Evolutionary conservation across 1,140 invertebrate species (phyloP).

Genomic region (Anoplolepis gracilipes): DNA sequence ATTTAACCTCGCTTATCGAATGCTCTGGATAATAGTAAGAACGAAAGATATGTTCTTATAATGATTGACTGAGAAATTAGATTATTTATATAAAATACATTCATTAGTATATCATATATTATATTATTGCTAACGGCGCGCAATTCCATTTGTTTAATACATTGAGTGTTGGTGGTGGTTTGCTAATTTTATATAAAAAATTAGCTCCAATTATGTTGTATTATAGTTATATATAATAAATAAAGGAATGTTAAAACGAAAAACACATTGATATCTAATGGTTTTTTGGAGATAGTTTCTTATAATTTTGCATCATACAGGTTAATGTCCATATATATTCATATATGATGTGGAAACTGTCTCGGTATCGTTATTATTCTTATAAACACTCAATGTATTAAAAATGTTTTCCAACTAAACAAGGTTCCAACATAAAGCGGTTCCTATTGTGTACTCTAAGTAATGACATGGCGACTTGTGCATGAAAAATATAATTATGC

Average conservation of each 20-base stretch:
- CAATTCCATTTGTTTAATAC: slow-evolving; percentile 58
- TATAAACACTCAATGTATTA: slow-evolving; percentile 19
- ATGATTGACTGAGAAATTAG: slow-evolving; percentile 66
- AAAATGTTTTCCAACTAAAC: slow-evolving; percentile 3
- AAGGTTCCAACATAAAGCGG: background rate
- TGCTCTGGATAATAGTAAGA: slow-evolving; percentile 45
- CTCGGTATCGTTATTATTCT: background rate
- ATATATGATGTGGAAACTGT: background rate
- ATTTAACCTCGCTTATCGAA: slow-evolving; percentile 20
- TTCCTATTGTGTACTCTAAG: slow-evolving; percentile 11
- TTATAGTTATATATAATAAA: slow-evolving; percentile 32
- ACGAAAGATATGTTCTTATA: slow-evolving; percentile 46
- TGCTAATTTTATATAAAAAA: background rate
- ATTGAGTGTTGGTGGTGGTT: slow-evolving; percentile 23
- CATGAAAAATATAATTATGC: background rate
- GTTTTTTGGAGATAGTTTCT: background rate
- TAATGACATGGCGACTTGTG: background rate
- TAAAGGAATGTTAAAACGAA: slow-evolving; percentile 30
- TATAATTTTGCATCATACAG: background rate
- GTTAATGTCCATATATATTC: background rate
- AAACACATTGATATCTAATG: background rate
- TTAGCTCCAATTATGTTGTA: background rate
- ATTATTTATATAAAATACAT: slow-evolving; percentile 56
- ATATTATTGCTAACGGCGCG: slow-evolving; percentile 33
- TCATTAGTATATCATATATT: slow-evolving; percentile 42